These are phyloP conservation scores for Brevipalpus yothersi DNA, from an alignment of 1,140 invertebrate genomes.

Conservation along the genomic window DNA sequence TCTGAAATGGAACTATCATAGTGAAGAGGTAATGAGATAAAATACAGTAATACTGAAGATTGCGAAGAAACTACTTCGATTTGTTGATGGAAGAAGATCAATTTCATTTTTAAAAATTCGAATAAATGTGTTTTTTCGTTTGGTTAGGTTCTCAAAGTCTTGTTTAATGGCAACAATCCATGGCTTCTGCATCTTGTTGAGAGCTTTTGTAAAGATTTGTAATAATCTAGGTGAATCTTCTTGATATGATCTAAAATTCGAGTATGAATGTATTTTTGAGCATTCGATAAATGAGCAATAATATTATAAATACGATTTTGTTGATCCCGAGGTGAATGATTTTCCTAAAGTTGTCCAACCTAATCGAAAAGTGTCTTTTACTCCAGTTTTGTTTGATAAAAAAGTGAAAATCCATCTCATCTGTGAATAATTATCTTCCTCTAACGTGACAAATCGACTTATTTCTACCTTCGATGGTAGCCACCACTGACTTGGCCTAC, in stretches of 20 bases:
- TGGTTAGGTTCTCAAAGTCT: too few species aligned
- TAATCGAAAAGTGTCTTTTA: too few species aligned
- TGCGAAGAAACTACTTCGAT: too few species aligned
- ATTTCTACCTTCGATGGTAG: slow-evolving; percentile 9
- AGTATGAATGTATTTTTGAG: slow-evolving; percentile 55
- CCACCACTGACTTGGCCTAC: not conserved
- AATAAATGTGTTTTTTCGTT: too few species aligned
- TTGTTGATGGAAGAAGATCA: too few species aligned
- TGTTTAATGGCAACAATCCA: slow-evolving; percentile 13
- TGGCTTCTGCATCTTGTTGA: not conserved
- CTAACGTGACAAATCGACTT: slow-evolving; percentile 43
- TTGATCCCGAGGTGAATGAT: slow-evolving; percentile 15
- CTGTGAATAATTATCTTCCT: slow-evolving; percentile 79
- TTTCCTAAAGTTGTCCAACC: too few species aligned
- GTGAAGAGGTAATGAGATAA: too few species aligned
- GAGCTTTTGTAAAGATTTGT: too few species aligned
- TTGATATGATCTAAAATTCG: slow-evolving; percentile 22
- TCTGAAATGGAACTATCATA: too few species aligned
- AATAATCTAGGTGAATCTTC: slow-evolving; percentile 19
- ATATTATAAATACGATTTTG: slow-evolving; percentile 52
- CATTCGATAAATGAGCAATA: slow-evolving; percentile 42
- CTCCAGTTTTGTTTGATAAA: too few species aligned
- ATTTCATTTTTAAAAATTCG: too few species aligned
- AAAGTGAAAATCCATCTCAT: slow-evolving; percentile 17
- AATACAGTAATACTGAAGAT: too few species aligned